Base-by-base conservation (phyloP, 2,888 invertebrate genomes). In the Seira sanloemensis region DNA sequence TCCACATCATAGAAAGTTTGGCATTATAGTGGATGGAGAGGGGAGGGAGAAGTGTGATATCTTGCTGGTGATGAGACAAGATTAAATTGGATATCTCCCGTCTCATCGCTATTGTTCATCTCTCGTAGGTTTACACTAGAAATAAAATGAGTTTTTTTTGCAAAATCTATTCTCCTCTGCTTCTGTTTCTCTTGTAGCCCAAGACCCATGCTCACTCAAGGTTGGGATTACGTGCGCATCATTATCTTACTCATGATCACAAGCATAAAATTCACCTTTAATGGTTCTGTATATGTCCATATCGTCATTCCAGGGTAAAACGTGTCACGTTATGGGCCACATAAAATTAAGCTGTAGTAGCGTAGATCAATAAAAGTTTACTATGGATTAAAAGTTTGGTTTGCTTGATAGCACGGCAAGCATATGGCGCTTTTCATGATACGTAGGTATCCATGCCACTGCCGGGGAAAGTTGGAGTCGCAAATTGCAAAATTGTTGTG, bases 31-130 rank as follows among this genome's bases (percentile, higher is more conserved):
- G n/a, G 58, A 58, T 58, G 12, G 58, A 58, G 58, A 58, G 26
- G 37, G 68, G 76, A 21, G 37, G 68, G 76, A 67, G 50, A 81
- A 80, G 75, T 75, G 81, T 81, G 81, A 76, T 76, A 76, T 80
- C 77, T 82, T 82, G 76, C 72, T 71, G 85, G 77, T 85, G 85
- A 86, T 78, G 86, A 86, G 86, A 86, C 85, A 85, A 81, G 86
- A 86, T 86, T 82, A 86, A 86, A 86, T 86, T 86, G 86, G 81
- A 82, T 85, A 73, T 78, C 79, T 79, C 75, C 58, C 58, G 65
- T 79, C 71, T 82, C 82, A 82, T 82, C 76, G 74, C 58, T 58
- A 58, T 58, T 58, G 58, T 58, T 58, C 58, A 58, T 58, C 18
- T 58, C 58, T 58, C 18, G 7, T 58, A 58, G 58, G 58, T 58